Conservation (phyloP, 1,140 invertebrate species). For the Neotoxoptera formosana region DNA sequence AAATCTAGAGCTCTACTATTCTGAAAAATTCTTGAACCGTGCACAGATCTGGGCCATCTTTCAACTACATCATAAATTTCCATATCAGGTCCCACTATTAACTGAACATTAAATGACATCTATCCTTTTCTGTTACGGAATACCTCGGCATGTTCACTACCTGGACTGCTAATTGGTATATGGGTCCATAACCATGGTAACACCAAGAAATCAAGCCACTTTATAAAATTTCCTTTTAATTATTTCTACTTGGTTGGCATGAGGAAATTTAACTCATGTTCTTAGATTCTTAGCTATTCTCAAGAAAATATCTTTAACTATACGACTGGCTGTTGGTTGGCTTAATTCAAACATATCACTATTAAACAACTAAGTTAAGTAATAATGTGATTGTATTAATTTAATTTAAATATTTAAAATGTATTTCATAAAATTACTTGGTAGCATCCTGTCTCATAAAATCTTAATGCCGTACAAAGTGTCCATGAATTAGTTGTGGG, state of each 20-base stretch:
- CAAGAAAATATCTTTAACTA: not conserved
- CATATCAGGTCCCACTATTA: constrained; percentile 62
- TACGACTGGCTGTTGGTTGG: not conserved
- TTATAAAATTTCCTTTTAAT: not conserved
- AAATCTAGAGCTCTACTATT: constrained; percentile 53
- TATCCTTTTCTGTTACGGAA: constrained; percentile 64
- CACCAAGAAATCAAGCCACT: not conserved
- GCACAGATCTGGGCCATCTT: constrained; percentile 63
- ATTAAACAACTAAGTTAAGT: not conserved
- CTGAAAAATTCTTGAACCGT: constrained; percentile 63
- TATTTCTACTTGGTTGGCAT: not conserved
- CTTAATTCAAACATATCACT: not conserved
- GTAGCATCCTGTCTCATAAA: not conserved
- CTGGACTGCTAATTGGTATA: constrained; percentile 56
- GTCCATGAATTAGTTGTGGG: not conserved
- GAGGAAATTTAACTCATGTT: not conserved
- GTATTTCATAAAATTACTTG: not conserved
- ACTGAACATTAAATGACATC: constrained; percentile 64
- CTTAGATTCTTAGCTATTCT: not conserved
- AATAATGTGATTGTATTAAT: not conserved
- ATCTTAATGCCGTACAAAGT: not conserved
- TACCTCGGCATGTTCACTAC: constrained; percentile 63
- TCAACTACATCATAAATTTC: constrained; percentile 63
- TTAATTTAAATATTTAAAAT: not conserved
- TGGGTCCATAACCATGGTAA: not conserved